phyloP scores from a whole-genome alignment of 2,113 vertebrate genomes.

The Tachycineta bicolor region DNA sequence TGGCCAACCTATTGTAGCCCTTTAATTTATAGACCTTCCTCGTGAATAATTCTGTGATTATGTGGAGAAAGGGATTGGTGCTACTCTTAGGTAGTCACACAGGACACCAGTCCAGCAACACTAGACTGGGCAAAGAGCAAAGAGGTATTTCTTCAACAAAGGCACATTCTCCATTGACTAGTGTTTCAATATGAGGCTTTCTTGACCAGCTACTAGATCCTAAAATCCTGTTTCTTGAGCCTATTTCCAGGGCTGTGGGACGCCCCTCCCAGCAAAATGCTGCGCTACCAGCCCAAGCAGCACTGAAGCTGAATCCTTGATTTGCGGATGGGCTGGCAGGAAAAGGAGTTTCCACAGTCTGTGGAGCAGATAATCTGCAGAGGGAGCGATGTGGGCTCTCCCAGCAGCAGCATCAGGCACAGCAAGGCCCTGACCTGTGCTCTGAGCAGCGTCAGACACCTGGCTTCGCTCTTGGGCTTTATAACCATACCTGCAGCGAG shows the following conservation, averaged over 20 bases:
- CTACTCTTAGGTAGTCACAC: background rate
- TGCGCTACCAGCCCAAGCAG: background rate
- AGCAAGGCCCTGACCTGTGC: background rate
- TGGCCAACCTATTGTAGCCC: background rate
- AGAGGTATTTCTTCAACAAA: background rate
- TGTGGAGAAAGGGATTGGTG: background rate
- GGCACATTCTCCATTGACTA: background rate
- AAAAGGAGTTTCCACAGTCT: background rate
- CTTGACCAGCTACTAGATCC: background rate
- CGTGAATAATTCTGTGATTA: background rate
- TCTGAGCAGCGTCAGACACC: accelerated
- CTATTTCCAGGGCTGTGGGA: background rate
- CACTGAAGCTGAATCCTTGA: accelerated
- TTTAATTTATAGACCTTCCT: background rate
- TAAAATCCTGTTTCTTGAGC: background rate
- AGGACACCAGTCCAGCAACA: background rate
- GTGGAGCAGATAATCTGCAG: background rate
- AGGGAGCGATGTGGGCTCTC: accelerated
- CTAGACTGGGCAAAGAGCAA: background rate
- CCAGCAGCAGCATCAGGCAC: background rate
- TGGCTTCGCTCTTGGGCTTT: background rate
- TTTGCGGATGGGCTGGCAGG: background rate
- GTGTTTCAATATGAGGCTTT: background rate
- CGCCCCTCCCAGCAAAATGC: accelerated
- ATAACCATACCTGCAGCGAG: background rate